Conservation (phyloP, 1,140 invertebrate genomes). For the Heliconius congener region DNA sequence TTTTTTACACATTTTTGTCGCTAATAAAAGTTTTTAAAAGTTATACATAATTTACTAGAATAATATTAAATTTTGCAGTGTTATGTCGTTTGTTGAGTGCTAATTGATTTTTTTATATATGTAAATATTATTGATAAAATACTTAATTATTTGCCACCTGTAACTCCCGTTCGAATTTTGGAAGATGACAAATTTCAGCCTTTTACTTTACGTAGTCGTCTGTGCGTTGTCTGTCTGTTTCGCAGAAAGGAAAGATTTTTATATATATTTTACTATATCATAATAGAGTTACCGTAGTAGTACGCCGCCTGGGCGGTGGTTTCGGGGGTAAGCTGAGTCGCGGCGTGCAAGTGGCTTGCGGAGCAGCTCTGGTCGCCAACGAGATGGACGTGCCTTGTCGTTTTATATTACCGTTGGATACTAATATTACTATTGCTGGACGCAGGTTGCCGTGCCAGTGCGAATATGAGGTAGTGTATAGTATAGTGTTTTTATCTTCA, state of each 20-base stretch:
- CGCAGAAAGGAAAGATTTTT: background rate
- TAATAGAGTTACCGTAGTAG: slow-evolving; percentile 83
- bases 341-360: slow-evolving; percentile 79
- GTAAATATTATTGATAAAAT: too few species aligned
- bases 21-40: too few species aligned
- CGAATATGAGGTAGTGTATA: slow-evolving; percentile 71
- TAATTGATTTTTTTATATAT: too few species aligned
- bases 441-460: slow-evolving; percentile 82
- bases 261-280: slow-evolving; percentile 33
- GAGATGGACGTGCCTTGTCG: slow-evolving; percentile 84
- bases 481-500: background rate
- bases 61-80: too few species aligned
- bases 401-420: slow-evolving; percentile 84
- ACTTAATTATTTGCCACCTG: too few species aligned
- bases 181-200: too few species aligned
- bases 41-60: too few species aligned
- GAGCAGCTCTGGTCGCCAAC: slow-evolving; percentile 84
- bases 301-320: slow-evolving; percentile 86
- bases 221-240: too few species aligned
- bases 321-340: slow-evolving; percentile 87
- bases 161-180: too few species aligned
- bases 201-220: too few species aligned
- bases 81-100: too few species aligned
- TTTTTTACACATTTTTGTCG: too few species aligned
- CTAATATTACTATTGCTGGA: slow-evolving; percentile 85